phyloP scores from a whole-genome alignment of 2,797 vertebrate genomes.

The Platalea minor region DNA sequence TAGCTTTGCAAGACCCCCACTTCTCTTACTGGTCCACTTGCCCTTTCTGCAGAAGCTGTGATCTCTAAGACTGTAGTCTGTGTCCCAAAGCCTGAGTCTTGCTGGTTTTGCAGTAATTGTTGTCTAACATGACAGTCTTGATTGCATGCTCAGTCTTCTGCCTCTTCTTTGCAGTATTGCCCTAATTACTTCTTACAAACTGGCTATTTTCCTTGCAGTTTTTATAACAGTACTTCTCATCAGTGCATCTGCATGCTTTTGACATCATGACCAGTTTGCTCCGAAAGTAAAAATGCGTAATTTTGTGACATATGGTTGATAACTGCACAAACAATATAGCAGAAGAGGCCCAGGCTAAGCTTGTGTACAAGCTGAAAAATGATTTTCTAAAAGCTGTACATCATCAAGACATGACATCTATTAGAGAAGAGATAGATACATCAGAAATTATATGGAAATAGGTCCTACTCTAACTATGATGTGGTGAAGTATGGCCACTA shows the following conservation, averaged over 20 bases:
- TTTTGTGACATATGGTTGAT: background rate
- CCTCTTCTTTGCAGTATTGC: background rate
- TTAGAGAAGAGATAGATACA: background rate
- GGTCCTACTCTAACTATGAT: background rate
- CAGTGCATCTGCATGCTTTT: background rate
- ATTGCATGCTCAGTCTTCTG: background rate
- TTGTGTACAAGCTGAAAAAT: background rate
- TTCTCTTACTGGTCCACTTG: background rate
- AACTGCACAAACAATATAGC: background rate
- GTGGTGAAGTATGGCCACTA: background rate
- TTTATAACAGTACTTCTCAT: background rate
- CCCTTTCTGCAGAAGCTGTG: background rate
- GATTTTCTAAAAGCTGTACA: background rate
- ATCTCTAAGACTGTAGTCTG: background rate
- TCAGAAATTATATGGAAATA: background rate
- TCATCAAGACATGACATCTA: background rate
- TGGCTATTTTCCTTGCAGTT: background rate
- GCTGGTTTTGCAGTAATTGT: background rate
- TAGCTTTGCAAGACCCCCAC: background rate
- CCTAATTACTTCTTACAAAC: background rate
- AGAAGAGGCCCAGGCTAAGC: background rate
- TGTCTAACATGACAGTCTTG: background rate
- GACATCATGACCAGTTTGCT: background rate
- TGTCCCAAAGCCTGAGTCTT: background rate
- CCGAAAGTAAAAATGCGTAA: background rate